Conservation (phyloP, 2,888 invertebrate species). For the Thymelicus acteon region DNA sequence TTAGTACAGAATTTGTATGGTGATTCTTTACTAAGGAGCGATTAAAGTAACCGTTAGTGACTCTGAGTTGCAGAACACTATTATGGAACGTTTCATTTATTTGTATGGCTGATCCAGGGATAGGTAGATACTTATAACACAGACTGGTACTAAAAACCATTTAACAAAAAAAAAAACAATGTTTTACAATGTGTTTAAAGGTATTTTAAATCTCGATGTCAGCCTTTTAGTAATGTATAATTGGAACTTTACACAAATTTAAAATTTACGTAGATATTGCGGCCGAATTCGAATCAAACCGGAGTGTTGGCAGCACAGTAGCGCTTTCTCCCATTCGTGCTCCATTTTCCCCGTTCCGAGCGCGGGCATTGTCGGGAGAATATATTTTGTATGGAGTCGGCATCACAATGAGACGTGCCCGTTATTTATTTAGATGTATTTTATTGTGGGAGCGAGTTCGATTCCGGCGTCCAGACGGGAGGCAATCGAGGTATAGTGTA, state of each 20-base stretch:
- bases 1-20: no score
- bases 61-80: no score
- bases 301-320: slow-evolving; percentile 28
- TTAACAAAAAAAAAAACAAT: no score
- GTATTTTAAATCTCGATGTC: neutral
- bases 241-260: slow-evolving; percentile 23
- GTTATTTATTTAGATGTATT: slow-evolving; percentile 81
- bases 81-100: no score
- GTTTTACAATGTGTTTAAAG: no score
- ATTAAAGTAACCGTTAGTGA: no score
- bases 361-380: slow-evolving; percentile 55
- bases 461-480: slow-evolving; percentile 67
- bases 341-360: slow-evolving; percentile 31
- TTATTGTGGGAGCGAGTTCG: slow-evolving; percentile 64
- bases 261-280: slow-evolving; percentile 20
- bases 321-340: slow-evolving; percentile 23
- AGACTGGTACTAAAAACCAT: no score
- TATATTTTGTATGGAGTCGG: slow-evolving; percentile 73
- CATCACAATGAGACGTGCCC: slow-evolving; percentile 72
- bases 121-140: no score
- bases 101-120: no score
- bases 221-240: neutral
- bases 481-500: slow-evolving; percentile 64
- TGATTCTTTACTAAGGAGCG: no score
- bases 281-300: slow-evolving; percentile 26